Evolutionary conservation across 2,797 vertebrate species (phyloP), one percentile per base, ranked within the genome.

Genomic region (Staurois parvus): DNA sequence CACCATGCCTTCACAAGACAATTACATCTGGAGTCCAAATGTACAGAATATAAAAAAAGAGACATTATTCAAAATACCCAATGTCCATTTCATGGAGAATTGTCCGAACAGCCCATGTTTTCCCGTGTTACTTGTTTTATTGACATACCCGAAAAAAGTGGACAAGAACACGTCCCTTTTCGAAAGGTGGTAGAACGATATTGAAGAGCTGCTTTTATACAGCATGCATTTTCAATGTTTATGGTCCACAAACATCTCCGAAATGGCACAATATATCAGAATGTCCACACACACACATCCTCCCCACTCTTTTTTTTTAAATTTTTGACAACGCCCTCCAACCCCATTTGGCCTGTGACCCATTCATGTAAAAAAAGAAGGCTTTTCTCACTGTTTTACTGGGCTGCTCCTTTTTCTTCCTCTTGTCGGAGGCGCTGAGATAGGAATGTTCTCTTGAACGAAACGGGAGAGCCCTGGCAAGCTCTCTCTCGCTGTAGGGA

Each of bases 401-500:
- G 90, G 90, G 91, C 80, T 94, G 94, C 79, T 99, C 97, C 89
- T 96, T 95, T 62, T 98, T 98, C 86, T 96, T 95, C 92, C 89
- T 94, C 89, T 95, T 96, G 72, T 97, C 96, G 1, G 96, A 92
- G 64, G 94, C 92, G 28, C 87, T 94, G 94, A 88, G 91, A 89
- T 90, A 93, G 84, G 90, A 92, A 90, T 86, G 95, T 92, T 89
- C 96, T 93, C 91, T 95, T 94, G 93, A 95, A 92, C 89, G 93
- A 93, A 93, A 97, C 75, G 89, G 96, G 79, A 89, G 97, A 88
- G 86, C 91, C 80, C 93, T 93, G 92, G 89, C 95, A 92, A 94
- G 91, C 93, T 98, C 95, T 30, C 91, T 92, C 89, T 99, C 98
- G 0, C 95, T 96, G 93, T 99, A 99, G 0, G 98, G 98, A n/a